Base-by-base conservation (phyloP, 1,140 invertebrate genomes). In the Zophobas atratus region DNA sequence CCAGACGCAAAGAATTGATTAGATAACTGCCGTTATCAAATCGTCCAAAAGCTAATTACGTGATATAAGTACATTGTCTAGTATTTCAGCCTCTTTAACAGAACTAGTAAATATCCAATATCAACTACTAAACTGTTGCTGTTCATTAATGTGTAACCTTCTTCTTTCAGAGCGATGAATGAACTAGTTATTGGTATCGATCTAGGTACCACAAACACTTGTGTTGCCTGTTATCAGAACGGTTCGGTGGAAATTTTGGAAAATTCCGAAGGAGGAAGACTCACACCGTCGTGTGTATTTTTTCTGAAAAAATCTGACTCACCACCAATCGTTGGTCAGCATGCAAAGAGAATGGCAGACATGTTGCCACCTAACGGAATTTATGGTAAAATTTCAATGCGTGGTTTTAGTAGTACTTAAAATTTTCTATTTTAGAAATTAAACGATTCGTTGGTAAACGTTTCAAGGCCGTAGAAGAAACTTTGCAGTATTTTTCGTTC, bases 191-290 rank as follows among this genome's bases (percentile, higher is more conserved):
- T 72, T 51, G 70, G 70, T 2, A 72, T 72, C 0, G 70, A 72
- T 51, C 20, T 72, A 35, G 77, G 77, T 41, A 78, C 77, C 2
- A 78, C 77, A 34, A 75, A 78, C 43, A 60, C 71, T 36, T 78
- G 72, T 67, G 77, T 48, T 4, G 55, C 71, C 6, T 57, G 60
- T 6, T 43, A 48, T 3, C 5, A 56, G 8, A 43, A 70, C 4
- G 51, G 51, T 6, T 43, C 8, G n/a, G 33, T 94, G 1, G 94
- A 96, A 86, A 95, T 96, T 82, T 94, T 96, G 81, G 93, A 93
- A 81, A 96, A 96, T 82, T 93, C 95, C 81, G 92, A 94, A 85
- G 94, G 94, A 1, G 95, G 94, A 84, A 84, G 93, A 76, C 95
- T 93, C 36, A 95, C 94, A 41, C 94, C 93, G 1, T 90, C 92